Evolutionary conservation across 2,888 invertebrate genomes (phyloP).

Genomic region (Linhomoeus sp.): DNA sequence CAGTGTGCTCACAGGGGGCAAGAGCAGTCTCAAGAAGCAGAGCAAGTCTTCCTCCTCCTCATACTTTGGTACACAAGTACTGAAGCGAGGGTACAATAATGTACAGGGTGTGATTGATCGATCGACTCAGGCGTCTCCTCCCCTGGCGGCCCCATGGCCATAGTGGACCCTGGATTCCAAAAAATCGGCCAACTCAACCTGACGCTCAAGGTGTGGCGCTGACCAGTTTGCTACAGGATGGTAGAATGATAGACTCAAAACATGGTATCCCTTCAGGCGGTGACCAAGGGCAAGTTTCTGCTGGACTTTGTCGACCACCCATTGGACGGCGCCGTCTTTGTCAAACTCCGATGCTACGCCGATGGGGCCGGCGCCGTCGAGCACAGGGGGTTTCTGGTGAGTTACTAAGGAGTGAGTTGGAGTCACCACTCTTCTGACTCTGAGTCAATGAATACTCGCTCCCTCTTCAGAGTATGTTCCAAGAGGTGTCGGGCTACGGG

Average conservation of each 20-base stretch:
- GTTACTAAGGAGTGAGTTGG: too few species aligned
- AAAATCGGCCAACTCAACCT: conserved; percentile 68
- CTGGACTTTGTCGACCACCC: conserved; percentile 45
- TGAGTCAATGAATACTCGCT: too few species aligned
- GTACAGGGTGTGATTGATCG: too few species aligned
- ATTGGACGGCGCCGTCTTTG: conserved; percentile 58
- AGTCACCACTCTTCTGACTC: too few species aligned
- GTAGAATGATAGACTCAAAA: too few species aligned
- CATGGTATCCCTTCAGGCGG: too few species aligned
- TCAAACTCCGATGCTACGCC: conserved; percentile 54
- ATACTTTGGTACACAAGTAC: too few species aligned
- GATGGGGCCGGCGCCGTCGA: conserved; percentile 43
- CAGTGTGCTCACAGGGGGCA: conserved; percentile 9
- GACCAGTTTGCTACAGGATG: too few species aligned
- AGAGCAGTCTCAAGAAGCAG: conserved; percentile 8
- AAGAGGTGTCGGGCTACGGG: conserved; percentile 79
- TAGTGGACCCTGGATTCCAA: conserved; percentile 61
- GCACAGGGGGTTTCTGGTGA: conserved; percentile 57
- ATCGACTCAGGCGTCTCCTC: too few species aligned
- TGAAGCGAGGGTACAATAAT: too few species aligned
- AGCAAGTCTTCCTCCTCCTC: too few species aligned
- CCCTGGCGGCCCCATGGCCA: conserved; percentile 64
- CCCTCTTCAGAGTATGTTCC: conserved; percentile 69
- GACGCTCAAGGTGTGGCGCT: conserved; percentile 39
- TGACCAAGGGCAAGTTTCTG: conserved; percentile 49